These are phyloP conservation scores for Drosophila lini DNA, from an alignment of 1,140 invertebrate genomes.

Conservation along the genomic window DNA sequence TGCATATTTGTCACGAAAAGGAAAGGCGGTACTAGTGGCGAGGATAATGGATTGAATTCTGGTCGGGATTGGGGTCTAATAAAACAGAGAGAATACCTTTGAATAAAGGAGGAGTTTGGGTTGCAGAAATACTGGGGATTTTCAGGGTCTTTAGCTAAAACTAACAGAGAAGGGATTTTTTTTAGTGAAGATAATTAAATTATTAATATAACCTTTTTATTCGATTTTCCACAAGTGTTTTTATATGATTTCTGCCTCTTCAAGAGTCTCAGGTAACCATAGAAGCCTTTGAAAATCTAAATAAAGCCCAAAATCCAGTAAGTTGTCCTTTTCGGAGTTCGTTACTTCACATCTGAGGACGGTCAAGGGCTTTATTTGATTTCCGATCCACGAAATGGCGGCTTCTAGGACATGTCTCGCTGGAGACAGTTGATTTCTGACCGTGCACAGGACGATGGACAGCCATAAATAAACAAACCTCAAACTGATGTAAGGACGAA, in stretches of 20 bases:
- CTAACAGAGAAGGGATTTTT: neutral
- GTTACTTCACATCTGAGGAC: constrained; percentile 1
- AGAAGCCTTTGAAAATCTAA: neutral
- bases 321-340: neutral
- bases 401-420: neutral
- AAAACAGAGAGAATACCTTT: neutral
- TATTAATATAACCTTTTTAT: neutral
- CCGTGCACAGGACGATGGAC: constrained; percentile 18
- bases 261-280: neutral
- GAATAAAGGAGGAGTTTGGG: neutral
- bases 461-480: constrained; percentile 62
- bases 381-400: neutral
- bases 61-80: constrained; percentile 16
- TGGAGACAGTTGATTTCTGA: constrained; percentile 2
- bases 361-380: neutral
- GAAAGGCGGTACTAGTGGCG: constrained; percentile 1
- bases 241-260: neutral
- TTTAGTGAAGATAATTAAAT: neutral
- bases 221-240: neutral
- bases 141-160: neutral
- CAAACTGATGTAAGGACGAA: neutral
- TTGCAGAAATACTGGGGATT: neutral
- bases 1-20: constrained; percentile 64
- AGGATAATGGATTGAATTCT: constrained; percentile 63
- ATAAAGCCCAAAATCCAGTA: neutral